Evolutionary conservation across 2,113 vertebrate species (phyloP), one percentile per base, ranked within the genome.

Genomic region (Myrmophylax atrothorax): DNA sequence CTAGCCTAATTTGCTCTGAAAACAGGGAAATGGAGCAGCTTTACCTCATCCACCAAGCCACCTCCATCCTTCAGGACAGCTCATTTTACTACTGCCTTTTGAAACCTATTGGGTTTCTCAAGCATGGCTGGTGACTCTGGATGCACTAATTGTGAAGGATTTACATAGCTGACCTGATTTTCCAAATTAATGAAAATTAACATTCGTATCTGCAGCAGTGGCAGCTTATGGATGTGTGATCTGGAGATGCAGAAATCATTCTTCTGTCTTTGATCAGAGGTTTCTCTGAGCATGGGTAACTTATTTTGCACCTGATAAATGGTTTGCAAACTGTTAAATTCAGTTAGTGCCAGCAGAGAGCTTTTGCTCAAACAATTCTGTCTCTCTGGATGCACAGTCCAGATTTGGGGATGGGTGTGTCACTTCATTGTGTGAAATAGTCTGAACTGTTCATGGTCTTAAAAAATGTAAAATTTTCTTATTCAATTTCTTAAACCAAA

Each of bases 171-270:
- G 46, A 69, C 63, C 42, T 74, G 50, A 80, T 74, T 83, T 80
- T 86, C 50, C 76, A 74, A 47, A 84, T 29, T 50, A 50, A 16
- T 86, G 79, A 69, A 87, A 88, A 77, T 42, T 58, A 83, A 14
- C 40, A 47, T 47, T 37, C 24, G 6, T 53, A 28, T 50, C 44
- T 19, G 22, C 42, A 86, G 50, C 55, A 66, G 40, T 25, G 26
- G 31, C 37, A 63, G 15, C 12, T 93, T 28, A 49, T 10, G 25
- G 42, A 47, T 18, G 42, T 42, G 25, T 77, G n/a, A 66, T 58
- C 28, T 12, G 79, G 46, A 68, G 29, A 66, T 24, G 55, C 2
- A 73, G 53, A 66, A 89, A 66, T 49, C 1, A 5, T 28, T 60
- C 35, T 79, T 89, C 44, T 87, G 14, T 56, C 8, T 78, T 67